Conservation (phyloP, 2,797 vertebrate genomes). For the Somateria mollissima region DNA sequence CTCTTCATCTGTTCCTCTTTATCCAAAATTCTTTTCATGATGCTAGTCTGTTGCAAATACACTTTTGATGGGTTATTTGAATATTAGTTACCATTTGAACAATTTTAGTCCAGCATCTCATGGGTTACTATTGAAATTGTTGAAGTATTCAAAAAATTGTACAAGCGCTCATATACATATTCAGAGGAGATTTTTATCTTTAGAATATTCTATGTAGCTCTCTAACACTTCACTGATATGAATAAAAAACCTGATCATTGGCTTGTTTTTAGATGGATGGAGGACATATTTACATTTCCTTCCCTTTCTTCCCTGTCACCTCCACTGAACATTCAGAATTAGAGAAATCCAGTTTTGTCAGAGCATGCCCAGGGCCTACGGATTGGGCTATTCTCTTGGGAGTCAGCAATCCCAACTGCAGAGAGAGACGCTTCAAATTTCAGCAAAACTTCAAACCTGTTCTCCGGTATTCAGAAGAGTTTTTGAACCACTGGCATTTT, state of each 20-base stretch:
- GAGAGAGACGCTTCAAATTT: background rate
- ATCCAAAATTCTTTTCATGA: constrained; percentile 69
- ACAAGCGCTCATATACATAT: constrained; percentile 25
- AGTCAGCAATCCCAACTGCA: background rate
- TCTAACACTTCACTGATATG: constrained; percentile 15
- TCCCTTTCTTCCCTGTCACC: background rate
- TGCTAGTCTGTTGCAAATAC: constrained; percentile 37
- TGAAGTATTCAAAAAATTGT: constrained; percentile 24
- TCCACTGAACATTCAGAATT: background rate
- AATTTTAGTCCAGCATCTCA: background rate
- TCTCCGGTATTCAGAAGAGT: background rate
- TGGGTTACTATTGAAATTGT: constrained; percentile 46
- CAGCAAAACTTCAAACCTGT: background rate
- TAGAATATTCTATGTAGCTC: constrained; percentile 9
- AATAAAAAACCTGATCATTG: background rate
- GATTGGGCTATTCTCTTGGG: background rate
- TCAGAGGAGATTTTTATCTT: constrained; percentile 42
- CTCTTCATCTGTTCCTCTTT: constrained; percentile 69
- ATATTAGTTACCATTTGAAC: constrained; percentile 48
- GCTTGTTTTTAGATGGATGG: background rate
- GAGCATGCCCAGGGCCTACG: background rate
- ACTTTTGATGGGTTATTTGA: constrained; percentile 59
- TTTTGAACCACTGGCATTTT: background rate
- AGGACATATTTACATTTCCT: background rate
- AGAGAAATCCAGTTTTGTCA: background rate